Percentiles rank a stretch among this genome's conserved stretches.
These are phyloP conservation scores for Caracal caracal DNA, from an alignment of 2,113 vertebrate genomes.

Conservation along the genomic window DNA sequence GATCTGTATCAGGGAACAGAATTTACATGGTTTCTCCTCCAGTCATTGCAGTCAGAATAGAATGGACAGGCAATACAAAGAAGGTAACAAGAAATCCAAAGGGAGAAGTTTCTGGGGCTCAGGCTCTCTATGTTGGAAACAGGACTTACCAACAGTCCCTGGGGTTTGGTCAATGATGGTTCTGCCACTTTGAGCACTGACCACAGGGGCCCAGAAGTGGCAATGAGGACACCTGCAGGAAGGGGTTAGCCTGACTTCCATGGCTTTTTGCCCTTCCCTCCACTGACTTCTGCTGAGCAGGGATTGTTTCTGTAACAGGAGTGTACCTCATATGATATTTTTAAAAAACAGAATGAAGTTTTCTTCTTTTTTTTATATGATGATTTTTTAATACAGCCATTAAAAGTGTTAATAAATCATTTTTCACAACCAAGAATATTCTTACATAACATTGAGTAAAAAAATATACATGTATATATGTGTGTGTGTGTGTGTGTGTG, in stretches of 20 bases:
- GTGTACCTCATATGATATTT: not conserved
- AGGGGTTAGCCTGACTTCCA: not conserved
- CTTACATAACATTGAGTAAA: not conserved
- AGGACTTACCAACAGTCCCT: not conserved
- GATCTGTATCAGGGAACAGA: not conserved
- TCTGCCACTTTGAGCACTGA: not conserved
- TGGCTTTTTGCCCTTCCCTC: not conserved
- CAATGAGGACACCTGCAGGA: not conserved
- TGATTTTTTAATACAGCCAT: slow-evolving; percentile 33
- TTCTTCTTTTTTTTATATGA: not conserved
- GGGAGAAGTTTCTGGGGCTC: slow-evolving; percentile 16
- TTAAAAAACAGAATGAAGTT: slow-evolving; percentile 32
- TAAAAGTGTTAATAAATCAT: slow-evolving; percentile 58
- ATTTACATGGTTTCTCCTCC: not conserved
- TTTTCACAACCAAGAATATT: slow-evolving; percentile 34
- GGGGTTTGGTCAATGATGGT: not conserved
- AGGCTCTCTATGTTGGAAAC: not conserved
- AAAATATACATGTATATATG: not conserved
- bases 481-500: too few species aligned
- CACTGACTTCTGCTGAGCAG: not conserved
- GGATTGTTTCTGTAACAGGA: not conserved
- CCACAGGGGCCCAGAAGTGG: not conserved
- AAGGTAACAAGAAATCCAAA: not conserved
- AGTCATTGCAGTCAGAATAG: slow-evolving; percentile 27
- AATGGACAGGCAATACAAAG: not conserved